Conservation (phyloP, 1,140 invertebrate genomes). For the Zaprionus lachaisei region DNA sequence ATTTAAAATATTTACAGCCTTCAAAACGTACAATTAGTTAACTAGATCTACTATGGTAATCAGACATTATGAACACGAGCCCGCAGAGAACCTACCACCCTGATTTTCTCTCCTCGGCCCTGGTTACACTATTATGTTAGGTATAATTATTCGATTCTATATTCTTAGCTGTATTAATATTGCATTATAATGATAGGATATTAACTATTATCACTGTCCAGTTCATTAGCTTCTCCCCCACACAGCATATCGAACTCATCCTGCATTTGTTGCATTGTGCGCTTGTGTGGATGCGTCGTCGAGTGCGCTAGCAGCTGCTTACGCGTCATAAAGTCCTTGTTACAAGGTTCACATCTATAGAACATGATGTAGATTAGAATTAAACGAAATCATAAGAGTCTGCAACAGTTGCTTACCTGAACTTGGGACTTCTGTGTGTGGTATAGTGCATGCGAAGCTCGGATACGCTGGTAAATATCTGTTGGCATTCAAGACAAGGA, state of each 20-base stretch:
- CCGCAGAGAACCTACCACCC: no score
- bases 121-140: not conserved
- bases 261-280: conserved; percentile 24
- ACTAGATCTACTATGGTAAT: no score
- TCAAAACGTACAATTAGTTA: no score
- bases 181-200: not conserved
- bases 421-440: conserved; percentile 24
- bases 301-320: conserved; percentile 34
- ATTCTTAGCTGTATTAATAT: not conserved
- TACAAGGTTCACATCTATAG: conserved; percentile 56
- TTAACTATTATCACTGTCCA: not conserved
- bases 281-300: conserved; percentile 42
- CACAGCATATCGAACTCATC: conserved; percentile 45
- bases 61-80: no score
- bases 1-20: no score
- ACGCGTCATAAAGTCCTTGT: conserved; percentile 35
- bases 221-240: not conserved
- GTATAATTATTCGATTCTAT: not conserved
- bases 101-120: no score
- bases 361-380: not conserved
- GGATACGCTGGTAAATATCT: conserved; percentile 31
- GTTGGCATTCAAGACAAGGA: conserved; percentile 61
- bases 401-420: conserved; percentile 27
- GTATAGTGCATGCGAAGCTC: conserved; percentile 44
- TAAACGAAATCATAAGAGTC: not conserved